Evolutionary conservation across 2,113 vertebrate genomes (phyloP), one percentile per base, ranked within the genome.

Genomic region (Ornithorhynchus anatinus): DNA sequence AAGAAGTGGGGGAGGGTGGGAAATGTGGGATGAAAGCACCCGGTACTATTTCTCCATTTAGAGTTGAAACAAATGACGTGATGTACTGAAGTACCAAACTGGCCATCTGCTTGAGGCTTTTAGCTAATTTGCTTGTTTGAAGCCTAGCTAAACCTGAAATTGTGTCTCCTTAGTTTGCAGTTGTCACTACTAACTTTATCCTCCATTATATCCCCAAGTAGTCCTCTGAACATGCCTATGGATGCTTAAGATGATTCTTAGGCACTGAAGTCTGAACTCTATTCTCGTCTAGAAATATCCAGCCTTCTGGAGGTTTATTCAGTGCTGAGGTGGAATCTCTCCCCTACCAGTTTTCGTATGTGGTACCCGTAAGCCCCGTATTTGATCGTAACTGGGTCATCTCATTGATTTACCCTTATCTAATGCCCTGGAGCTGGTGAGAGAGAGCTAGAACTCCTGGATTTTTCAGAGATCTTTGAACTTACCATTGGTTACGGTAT

Each of bases 101-200:
- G 0, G 68, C 84, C 42, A 42, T 0, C 2, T 75, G 81, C 77
- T 84, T 75, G 54, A 79, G 15, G 40, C 53, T 79, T 72, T 60
- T 74, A 79, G 77, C 73, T 17, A 53, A 38, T 51, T 66, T 68
- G 63, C 44, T 63, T 59, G 47, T 76, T 68, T 70, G 61, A 45
- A 51, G 71, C 69, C 79, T 74, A 79, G 86, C 90, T 82, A 70
- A 79, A 80, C 81, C 79, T 76, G 63, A 82, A 91, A 84, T 44
- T 33, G 10, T 69, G 59, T 88, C 65, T 81, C 77, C 37, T 70
- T 83, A 84, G 71, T 56, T 11, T 44, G 58, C 38, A 37, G 13
- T 58, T 15, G 80, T 69, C 62, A 73, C 17, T 48, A 10, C 42
- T 23, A 29, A 10, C 74, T 67, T 38, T 15, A 68, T 9, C 58